These are phyloP conservation scores for Fissipunctia ypsillon DNA, from an alignment of 2,888 invertebrate species.

Conservation along the genomic window DNA sequence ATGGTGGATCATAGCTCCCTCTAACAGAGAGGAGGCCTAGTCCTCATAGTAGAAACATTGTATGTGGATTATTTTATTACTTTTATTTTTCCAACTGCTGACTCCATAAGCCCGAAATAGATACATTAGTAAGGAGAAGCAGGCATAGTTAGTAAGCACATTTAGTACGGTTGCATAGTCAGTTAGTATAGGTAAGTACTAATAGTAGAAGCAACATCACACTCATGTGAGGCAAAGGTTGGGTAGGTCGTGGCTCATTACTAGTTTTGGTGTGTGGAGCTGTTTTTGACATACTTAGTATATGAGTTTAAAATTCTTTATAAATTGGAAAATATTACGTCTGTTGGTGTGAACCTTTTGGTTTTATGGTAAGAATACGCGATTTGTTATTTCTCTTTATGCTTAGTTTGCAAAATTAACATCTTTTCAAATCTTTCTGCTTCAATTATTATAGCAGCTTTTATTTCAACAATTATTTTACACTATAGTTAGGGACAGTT, in stretches of 20 bases:
- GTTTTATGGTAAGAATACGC: not conserved
- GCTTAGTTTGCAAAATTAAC: not conserved
- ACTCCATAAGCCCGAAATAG: constrained; percentile 81
- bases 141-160: constrained; percentile 74
- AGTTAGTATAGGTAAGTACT: constrained; percentile 69
- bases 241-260: constrained; percentile 69
- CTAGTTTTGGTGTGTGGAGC: constrained; percentile 66
- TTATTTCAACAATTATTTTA: not conserved
- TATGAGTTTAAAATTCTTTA: not conserved
- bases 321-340: not conserved
- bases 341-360: not conserved
- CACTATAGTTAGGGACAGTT: not conserved
- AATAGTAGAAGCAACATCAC: constrained; percentile 75
- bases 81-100: constrained; percentile 69
- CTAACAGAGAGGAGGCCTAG: not conserved
- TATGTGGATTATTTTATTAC: not conserved
- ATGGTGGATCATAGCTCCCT: not conserved
- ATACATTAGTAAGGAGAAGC: constrained; percentile 84
- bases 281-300: constrained; percentile 68
- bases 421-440: not conserved
- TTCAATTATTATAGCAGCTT: not conserved
- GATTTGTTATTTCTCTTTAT: not conserved
- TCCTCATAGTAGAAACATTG: not conserved
- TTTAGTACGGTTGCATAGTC: constrained; percentile 70
- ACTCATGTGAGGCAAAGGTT: constrained; percentile 75